Evolutionary conservation across 2,113 vertebrate species (phyloP), one percentile per base, ranked within the genome.

Genomic region (Penelope pileata): DNA sequence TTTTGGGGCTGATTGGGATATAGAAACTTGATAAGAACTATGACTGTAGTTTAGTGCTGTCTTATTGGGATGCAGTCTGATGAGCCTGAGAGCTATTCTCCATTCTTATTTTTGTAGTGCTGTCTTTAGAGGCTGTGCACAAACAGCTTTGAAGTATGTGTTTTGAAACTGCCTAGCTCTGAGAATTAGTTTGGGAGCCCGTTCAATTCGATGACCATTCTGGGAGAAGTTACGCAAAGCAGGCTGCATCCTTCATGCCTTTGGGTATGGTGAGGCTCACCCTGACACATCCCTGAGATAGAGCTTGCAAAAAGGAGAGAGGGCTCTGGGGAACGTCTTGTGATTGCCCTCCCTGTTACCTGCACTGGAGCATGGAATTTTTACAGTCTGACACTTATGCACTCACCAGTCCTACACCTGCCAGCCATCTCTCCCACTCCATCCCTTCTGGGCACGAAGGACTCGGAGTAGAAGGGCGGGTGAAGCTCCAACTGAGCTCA

Each of bases 251-350:
- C 9, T 67, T 69, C 0, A 0, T 10, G 73, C 9, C 12, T 68
- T 32, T 50, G 27, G 19, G 15, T 4, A 64, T 4, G 4, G 6
- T n/a, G 40, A 3, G 12, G 18, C 54, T 56, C 54, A 32, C 5
- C 12, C 19, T 1, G 1, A 3, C 3, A 13, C 5, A 4, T 2
- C 8, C 16, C 12, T 38, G 18, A 1, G 16, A 22, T 8, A 62
- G 7, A 56, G 11, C 29, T 16, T 68, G 34, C 4, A 23, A 27
- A 69, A 81, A 16, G 21, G 16, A 56, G 3, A 34, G 14, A 24
- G 16, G 32, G 14, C 3, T 80, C 50, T 68, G 43, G 32, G 43
- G 16, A 22, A 6, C 6, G 6, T 36, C 16, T 9, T 3, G 2
- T 38, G n/a, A 8, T 11, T 63, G 11, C 2, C 1, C 5, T 48